Base-by-base conservation (phyloP, 2,797 vertebrate species). In the Micrastur ruficollis region DNA sequence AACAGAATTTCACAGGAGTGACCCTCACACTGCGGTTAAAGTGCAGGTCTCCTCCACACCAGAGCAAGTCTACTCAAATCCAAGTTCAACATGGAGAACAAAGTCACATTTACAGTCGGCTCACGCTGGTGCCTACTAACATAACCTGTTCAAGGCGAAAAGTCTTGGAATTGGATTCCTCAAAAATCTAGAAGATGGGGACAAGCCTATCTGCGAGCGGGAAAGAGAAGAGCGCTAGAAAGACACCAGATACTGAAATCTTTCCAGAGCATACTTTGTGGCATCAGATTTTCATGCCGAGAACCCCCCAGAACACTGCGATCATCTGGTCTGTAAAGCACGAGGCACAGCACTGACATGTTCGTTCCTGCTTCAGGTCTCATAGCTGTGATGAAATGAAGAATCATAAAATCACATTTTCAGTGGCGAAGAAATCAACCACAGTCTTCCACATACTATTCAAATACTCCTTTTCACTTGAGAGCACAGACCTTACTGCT, bases 311-410 rank as follows among this genome's bases (percentile, higher is more conserved):
- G 42, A 13, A 22, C 29, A 8, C 47, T 5, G 32, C 1, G n/a
- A 21, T 26, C 40, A 6, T 9, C 61, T 9, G 31, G 31, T 14
- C 44, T 7, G 34, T 7, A 11, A 9, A 58, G 31, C 31, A 11
- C 36, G 14, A 66, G 27, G 9, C 18, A 1, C 1, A 11, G 40
- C 65, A 40, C n/a, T 23, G 8, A 4, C 38, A 2, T 1, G 6
- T 4, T 32, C 11, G 5, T 8, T 31, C 56, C 42, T 20, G 40
- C n/a, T 22, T 6, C 55, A 5, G 8, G 18, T 7, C 53, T 55
- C 42, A 23, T 1, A 22, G 47, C 53, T 13, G 23, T 1, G 38
- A 23, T 13, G 63, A 53, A 46, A 52, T 1, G 22, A 32, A 49
- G 52, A 31, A 21, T 10, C 46, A 9, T 12, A 10, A 36, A 34